Evolutionary conservation across 2,797 vertebrate species (phyloP), one percentile per base, ranked within the genome.

Genomic region (Coregonus suidteri): DNA sequence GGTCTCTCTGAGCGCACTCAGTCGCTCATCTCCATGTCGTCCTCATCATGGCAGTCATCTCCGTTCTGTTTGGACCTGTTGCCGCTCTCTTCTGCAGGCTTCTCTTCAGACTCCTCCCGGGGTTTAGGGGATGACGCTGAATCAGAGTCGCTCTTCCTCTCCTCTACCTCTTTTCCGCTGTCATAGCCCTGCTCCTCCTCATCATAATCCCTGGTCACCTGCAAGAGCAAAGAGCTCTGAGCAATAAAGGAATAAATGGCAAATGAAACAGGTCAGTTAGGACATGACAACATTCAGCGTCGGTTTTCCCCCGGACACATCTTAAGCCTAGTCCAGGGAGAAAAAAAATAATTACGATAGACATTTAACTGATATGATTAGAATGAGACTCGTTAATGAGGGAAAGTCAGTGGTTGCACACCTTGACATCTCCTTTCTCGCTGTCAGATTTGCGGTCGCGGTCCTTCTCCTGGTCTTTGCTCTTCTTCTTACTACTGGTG

Each of bases 11-110:
- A 7, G 9, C 3, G 76, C 72, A 41, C 51, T 31, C 41, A 99
- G 90, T 99, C 97, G 75, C 98, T 99, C 98, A 98, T 99, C 87
- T 98, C 97, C 97, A 99, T 98, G 91, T 99, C 98, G 86, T 98
- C 98, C 87, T 98, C 98, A 77, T 98, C 96, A 5, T 98, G 97
- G 85, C 97, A 97, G 82, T 98, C 97, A 0, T 99, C 97, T 52
- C 97, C 97, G 0, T 98, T 97, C 7, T 96, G 94, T 87, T 97
- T 98, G 87, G 97, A 97, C 73, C 97, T 97, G 81, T 96, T 93
- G 5, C 88, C 85, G 0, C 85, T 59, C 4, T 94, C 95, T 4
- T 90, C 92, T 0, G 89, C 83, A 0, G 91, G 90, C 41, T 94
- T 92, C 25, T 97, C 96, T 0, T 82, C 83, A 0, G 81, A 77